Conservation (phyloP, 2,113 vertebrate genomes). For the Brienomyrus longianalis region DNA sequence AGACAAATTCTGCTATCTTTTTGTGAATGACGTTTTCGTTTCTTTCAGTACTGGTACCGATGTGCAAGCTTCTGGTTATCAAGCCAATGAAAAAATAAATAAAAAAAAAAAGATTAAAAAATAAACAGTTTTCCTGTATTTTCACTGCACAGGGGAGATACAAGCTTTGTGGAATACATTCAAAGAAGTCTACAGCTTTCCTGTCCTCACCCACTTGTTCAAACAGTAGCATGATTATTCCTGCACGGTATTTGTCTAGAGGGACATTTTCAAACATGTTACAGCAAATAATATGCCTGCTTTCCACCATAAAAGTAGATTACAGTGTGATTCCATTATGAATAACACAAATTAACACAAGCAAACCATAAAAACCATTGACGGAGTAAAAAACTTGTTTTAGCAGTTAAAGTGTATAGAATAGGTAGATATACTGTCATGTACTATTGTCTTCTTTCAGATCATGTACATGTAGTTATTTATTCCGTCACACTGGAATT, state of each 20-base stretch:
- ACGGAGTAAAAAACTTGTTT: neutral
- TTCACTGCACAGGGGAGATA: neutral
- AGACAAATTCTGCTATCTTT: neutral
- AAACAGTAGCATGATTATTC: neutral
- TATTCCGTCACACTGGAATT: neutral
- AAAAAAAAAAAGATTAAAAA: neutral
- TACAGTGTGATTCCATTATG: neutral
- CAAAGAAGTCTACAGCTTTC: neutral
- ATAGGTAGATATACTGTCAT: neutral
- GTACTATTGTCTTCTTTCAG: neutral
- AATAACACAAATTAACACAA: neutral
- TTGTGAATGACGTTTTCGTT: neutral
- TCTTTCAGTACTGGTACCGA: neutral
- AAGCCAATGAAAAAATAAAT: neutral
- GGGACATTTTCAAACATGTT: neutral
- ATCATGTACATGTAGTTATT: neutral
- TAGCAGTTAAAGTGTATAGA: neutral
- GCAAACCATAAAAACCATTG: neutral
- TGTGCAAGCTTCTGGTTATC: neutral
- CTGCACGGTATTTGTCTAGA: neutral
- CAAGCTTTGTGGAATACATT: neutral
- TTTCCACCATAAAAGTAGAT: neutral
- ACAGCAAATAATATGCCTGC: neutral
- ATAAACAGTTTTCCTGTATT: neutral
- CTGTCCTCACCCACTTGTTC: neutral